A percentile compares a stretch with the other conserved stretches of the same genome.
phyloP scores from a whole-genome alignment of 2,797 vertebrate genomes.

The Trematomus bernacchii region DNA sequence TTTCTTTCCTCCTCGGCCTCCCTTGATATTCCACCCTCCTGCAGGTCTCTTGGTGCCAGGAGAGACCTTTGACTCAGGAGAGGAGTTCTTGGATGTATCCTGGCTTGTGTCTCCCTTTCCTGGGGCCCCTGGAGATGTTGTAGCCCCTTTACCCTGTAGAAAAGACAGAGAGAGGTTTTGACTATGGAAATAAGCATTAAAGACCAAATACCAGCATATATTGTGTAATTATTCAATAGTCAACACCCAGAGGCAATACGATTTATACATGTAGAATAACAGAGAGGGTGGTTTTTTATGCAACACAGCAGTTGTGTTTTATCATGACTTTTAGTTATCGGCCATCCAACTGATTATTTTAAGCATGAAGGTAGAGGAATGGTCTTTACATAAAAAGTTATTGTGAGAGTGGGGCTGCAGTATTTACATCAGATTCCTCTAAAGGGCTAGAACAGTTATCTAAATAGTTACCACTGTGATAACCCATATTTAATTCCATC shows the following conservation, averaged over 20 bases:
- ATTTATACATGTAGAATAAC: not conserved
- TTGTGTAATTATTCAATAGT: not conserved
- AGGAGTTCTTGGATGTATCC: slow-evolving; percentile 51
- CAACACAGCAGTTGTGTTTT: not conserved
- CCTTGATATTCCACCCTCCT: slow-evolving; percentile 26
- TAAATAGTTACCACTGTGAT: no score
- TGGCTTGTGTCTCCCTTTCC: slow-evolving; percentile 54
- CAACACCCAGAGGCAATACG: not conserved
- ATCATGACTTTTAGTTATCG: not conserved
- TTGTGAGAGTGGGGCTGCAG: not conserved
- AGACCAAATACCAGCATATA: not conserved
- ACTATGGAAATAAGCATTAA: not conserved
- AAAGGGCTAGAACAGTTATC: not conserved
- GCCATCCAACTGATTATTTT: not conserved
- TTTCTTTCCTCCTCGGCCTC: slow-evolving; percentile 71
- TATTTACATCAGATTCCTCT: not conserved
- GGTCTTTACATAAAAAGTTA: not conserved
- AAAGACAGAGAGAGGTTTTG: not conserved
- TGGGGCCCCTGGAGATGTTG: slow-evolving; percentile 42
- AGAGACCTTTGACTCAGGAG: slow-evolving; percentile 69
- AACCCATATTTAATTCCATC: no score
- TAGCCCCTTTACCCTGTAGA: slow-evolving; percentile 67
- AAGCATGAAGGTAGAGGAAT: not conserved
- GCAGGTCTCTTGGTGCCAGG: slow-evolving; percentile 77
- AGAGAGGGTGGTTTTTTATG: not conserved